Percentiles rank a stretch among this genome's conserved stretches.
Evolutionary conservation across 2,888 invertebrate genomes (phyloP).

Genomic region (Antitype chi): DNA sequence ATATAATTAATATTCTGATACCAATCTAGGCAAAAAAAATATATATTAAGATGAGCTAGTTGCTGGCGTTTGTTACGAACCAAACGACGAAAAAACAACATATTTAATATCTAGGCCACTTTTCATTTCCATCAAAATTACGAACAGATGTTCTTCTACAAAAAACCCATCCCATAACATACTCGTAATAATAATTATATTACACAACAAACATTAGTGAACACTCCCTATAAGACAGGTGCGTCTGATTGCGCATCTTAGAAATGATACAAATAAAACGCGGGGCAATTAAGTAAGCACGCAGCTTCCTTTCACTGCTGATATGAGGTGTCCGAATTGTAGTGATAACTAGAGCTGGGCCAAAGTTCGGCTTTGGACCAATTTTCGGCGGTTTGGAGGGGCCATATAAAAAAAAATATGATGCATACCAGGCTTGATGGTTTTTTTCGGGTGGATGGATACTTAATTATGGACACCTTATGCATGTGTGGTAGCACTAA

Average conservation of each 20-base stretch:
- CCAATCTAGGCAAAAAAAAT: no score
- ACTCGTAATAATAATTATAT: conserved; percentile 20
- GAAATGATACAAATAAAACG: conserved; percentile 84
- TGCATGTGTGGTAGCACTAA: not conserved
- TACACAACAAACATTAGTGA: conserved; percentile 54
- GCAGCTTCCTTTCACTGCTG: conserved; percentile 82
- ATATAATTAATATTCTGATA: not conserved
- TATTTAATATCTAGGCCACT: conserved; percentile 4
- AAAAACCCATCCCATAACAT: conserved; percentile 20
- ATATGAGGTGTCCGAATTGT: conserved; percentile 52
- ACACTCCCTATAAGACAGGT: conserved; percentile 68
- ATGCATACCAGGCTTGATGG: not conserved
- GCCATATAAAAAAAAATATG: not conserved
- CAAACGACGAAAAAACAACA: not conserved
- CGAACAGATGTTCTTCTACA: not conserved
- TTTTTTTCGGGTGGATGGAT: not conserved
- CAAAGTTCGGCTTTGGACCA: conserved; percentile 18
- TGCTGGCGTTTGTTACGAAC: not conserved
- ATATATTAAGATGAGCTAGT: no score
- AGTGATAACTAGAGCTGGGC: conserved; percentile 43
- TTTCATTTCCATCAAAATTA: conserved; percentile 8
- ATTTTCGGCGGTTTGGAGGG: not conserved
- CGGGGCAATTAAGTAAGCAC: conserved; percentile 77
- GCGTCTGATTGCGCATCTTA: conserved; percentile 76
- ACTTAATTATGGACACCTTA: not conserved